Conservation (phyloP, 1,140 invertebrate species). For the Drosophila ambigua region DNA sequence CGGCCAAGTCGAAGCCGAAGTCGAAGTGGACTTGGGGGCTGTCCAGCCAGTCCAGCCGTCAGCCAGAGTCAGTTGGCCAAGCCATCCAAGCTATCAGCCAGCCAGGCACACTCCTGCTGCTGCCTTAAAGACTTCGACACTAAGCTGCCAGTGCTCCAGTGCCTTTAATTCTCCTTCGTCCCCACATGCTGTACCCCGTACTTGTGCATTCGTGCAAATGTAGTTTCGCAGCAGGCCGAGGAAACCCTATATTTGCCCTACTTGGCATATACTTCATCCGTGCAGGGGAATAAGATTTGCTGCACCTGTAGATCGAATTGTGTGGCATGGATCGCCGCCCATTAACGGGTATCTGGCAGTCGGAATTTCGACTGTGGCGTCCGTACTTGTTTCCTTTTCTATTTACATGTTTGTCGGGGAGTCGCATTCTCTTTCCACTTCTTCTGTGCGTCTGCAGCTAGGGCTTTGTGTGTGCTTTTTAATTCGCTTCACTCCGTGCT, state of each 20-base stretch:
- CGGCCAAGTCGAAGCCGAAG: slow-evolving; percentile 5
- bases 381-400: slow-evolving; percentile 10
- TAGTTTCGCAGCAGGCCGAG: no score
- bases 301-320: no score
- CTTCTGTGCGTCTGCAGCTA: slow-evolving; percentile 35
- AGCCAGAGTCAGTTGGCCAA: slow-evolving; percentile 27
- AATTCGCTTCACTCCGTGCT: slow-evolving; percentile 68
- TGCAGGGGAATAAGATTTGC: no score
- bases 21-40: neutral
- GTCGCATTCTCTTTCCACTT: slow-evolving; percentile 3
- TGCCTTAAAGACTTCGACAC: slow-evolving; percentile 53
- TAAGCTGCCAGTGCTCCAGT: slow-evolving; percentile 17
- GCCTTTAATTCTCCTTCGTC: slow-evolving; percentile 8
- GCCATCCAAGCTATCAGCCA: slow-evolving; percentile 10
- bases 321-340: no score
- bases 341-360: no score
- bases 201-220: no score
- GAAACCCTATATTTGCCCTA: no score
- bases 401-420: slow-evolving; percentile 48
- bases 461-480: slow-evolving; percentile 60
- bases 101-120: slow-evolving; percentile 9
- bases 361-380: no score
- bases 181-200: neutral
- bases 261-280: no score
- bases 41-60: slow-evolving; percentile 12